Percentiles rank a stretch among this genome's conserved stretches.
These are phyloP conservation scores for Temnothorax nylanderi DNA, from an alignment of 1,140 invertebrate species.

Conservation along the genomic window DNA sequence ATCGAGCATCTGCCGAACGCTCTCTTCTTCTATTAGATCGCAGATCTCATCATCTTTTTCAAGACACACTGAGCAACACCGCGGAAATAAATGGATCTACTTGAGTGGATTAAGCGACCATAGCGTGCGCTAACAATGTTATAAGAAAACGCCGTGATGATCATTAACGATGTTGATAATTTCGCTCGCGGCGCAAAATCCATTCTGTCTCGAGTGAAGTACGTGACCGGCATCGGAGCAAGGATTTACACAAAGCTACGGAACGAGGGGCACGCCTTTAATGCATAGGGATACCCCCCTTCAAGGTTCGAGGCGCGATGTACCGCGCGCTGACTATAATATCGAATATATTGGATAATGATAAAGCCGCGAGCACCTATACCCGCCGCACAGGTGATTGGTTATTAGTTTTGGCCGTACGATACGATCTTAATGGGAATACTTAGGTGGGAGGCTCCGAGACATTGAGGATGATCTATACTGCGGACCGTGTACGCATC, in stretches of 20 bases:
- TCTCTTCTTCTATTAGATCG: conserved; percentile 14
- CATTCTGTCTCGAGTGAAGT: neutral
- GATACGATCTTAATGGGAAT: conserved; percentile 84
- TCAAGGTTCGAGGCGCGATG: conserved; percentile 56
- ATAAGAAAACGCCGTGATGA: neutral
- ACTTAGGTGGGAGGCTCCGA: conserved; percentile 82
- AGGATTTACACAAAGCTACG: conserved; percentile 32
- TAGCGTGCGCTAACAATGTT: conserved; percentile 5
- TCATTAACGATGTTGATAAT: conserved; percentile 49
- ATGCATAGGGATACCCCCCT: conserved; percentile 21
- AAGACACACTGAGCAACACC: neutral
- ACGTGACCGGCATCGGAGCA: conserved; percentile 14
- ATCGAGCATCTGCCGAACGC: neutral
- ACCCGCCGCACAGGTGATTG: conserved; percentile 79
- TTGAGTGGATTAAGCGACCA: neutral
- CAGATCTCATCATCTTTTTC: neutral
- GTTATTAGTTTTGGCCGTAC: conserved; percentile 82
- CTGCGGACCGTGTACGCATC: conserved; percentile 69
- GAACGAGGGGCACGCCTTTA: conserved; percentile 56
- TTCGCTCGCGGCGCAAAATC: conserved; percentile 45
- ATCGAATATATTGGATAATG: conserved; percentile 80
- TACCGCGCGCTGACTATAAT: conserved; percentile 72
- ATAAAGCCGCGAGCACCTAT: conserved; percentile 80
- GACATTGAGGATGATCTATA: conserved; percentile 80
- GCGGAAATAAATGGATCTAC: conserved; percentile 24